phyloP scores from a whole-genome alignment of 2,888 invertebrate species.

The Pelosia muscerda region DNA sequence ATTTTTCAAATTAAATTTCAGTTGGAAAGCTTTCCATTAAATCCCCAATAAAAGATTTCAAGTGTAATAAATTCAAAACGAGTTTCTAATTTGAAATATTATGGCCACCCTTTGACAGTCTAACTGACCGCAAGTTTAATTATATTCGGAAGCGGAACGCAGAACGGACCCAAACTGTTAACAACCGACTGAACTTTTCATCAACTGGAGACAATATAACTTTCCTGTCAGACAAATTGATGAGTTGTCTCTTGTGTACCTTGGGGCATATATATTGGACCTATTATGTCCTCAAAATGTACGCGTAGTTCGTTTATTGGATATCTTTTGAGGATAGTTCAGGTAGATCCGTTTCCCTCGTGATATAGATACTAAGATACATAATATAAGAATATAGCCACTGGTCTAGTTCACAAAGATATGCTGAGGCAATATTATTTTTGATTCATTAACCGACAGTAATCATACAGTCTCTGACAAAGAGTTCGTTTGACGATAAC shows the following conservation, averaged over 20 bases:
- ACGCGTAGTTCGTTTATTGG: too few relatives aligned
- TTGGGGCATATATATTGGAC: too few relatives aligned
- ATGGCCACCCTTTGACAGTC: slow-evolving; percentile 37
- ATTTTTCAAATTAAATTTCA: not conserved
- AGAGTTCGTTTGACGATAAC: too few relatives aligned
- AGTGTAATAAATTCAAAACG: slow-evolving; percentile 13
- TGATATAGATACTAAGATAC: too few relatives aligned
- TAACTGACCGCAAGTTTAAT: slow-evolving; percentile 61
- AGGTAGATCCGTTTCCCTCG: too few relatives aligned
- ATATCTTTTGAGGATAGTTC: too few relatives aligned
- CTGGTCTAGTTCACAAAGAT: too few relatives aligned
- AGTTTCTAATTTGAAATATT: slow-evolving; percentile 27
- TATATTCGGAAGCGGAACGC: slow-evolving; percentile 54
- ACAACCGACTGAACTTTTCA: slow-evolving; percentile 45
- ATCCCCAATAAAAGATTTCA: slow-evolving; percentile 16
- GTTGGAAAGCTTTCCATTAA: not conserved
- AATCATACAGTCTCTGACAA: too few relatives aligned
- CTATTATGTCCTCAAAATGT: too few relatives aligned
- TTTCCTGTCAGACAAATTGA: slow-evolving; percentile 46
- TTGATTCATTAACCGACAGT: too few relatives aligned
- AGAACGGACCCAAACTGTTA: slow-evolving; percentile 48
- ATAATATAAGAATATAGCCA: too few relatives aligned
- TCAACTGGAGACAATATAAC: slow-evolving; percentile 44
- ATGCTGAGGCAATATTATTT: too few relatives aligned
- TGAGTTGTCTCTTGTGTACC: slow-evolving; percentile 24